Evolutionary conservation across 2,888 invertebrate species (phyloP).

Genomic region (Cryptus armator): DNA sequence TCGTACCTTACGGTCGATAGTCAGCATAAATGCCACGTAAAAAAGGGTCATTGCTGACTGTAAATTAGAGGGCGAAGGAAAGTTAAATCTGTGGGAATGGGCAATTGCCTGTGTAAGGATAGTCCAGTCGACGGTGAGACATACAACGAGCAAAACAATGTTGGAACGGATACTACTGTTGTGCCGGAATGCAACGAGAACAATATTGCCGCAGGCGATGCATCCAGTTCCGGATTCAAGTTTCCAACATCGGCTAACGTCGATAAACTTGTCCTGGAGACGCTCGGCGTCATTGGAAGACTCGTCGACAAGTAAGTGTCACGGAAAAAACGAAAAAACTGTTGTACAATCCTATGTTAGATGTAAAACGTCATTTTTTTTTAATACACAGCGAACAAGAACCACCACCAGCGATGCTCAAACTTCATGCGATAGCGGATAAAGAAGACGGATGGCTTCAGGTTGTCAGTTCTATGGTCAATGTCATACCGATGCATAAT

Average conservation of each 20-base stretch:
- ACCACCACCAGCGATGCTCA: conserved; percentile 93
- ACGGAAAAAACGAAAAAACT: not conserved
- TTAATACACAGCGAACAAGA: conserved; percentile 91
- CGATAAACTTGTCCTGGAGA: conserved; percentile 92
- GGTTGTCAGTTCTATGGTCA: conserved; percentile 93
- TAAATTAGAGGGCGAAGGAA: conserved; percentile 31
- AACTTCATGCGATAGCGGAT: conserved; percentile 94
- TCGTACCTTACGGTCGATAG: conserved; percentile 30
- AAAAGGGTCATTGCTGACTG: conserved; percentile 55
- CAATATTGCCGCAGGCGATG: conserved; percentile 75
- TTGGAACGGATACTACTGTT: conserved; percentile 77
- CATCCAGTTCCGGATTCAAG: conserved; percentile 77
- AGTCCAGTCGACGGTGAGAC: conserved; percentile 86
- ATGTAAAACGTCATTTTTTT: not conserved
- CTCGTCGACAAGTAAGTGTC: conserved; percentile 92
- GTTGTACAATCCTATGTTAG: not conserved
- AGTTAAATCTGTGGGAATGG: conserved; percentile 87
- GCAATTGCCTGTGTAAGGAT: conserved; percentile 92
- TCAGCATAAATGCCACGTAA: conserved; percentile 67
- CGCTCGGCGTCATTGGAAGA: conserved; percentile 92
- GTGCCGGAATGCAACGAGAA: conserved; percentile 80
- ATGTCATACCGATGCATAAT: conserved; percentile 93
- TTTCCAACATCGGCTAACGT: conserved; percentile 86
- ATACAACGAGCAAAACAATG: conserved; percentile 81
- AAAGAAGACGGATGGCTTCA: conserved; percentile 96